Percentiles rank a stretch among this genome's conserved stretches.
Evolutionary conservation across 2,888 invertebrate genomes (phyloP).

Genomic region (Teleiodes luculella): DNA sequence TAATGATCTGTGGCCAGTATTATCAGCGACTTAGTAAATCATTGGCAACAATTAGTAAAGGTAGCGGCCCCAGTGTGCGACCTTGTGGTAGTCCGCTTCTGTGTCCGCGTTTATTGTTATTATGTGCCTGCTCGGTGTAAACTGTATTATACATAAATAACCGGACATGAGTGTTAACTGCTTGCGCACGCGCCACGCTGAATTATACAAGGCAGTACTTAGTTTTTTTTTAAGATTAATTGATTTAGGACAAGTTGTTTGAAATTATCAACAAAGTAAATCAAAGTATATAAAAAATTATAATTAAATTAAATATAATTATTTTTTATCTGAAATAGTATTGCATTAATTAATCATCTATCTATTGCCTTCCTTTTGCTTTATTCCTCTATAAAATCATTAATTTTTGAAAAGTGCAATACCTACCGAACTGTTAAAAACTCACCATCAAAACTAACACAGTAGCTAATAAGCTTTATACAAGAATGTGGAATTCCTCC

Average conservation of each 20-base stretch:
- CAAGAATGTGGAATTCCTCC: not conserved
- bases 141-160: not conserved
- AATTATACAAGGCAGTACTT: not conserved
- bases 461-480: not conserved
- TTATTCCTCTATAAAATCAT: no score
- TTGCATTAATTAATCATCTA: no score
- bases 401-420: no score
- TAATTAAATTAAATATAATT: no score
- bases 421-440: no score
- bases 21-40: not conserved
- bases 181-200: not conserved
- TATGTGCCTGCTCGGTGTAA: not conserved
- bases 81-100: conserved; percentile 20
- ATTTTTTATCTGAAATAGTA: no score
- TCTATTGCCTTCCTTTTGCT: no score
- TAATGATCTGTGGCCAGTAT: no score
- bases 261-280: no score
- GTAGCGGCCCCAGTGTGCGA: conserved; percentile 8
- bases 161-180: not conserved
- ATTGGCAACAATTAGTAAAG: conserved; percentile 10
- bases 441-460: not conserved
- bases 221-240: not conserved
- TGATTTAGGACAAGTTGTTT: not conserved
- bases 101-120: conserved; percentile 16
- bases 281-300: no score